Percentiles rank a stretch among this genome's conserved stretches.
Conservation (phyloP, 2,113 vertebrate genomes). For the Manacus vitellinus region DNA sequence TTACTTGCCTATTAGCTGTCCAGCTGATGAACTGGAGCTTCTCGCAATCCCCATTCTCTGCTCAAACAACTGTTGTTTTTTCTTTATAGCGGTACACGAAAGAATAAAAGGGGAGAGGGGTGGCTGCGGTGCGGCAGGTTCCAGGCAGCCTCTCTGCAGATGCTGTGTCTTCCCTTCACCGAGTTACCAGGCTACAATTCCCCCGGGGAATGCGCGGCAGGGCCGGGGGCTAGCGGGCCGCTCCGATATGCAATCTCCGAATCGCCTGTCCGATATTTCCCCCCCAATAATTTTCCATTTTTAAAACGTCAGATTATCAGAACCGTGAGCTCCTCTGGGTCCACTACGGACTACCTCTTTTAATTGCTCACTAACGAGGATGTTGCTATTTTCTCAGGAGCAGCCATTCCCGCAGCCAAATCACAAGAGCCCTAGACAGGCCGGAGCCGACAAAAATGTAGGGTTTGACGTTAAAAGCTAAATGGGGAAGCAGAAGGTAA, state of each 20-base stretch:
- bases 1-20: background rate
- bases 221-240: no score
- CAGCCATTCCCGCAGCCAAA: slow-evolving; percentile 77
- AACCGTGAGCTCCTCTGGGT: background rate
- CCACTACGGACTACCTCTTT: slow-evolving; percentile 51
- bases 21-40: background rate
- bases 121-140: no score
- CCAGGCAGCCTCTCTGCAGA: background rate
- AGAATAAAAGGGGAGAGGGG: background rate
- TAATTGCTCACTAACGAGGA: slow-evolving; percentile 78
- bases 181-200: background rate
- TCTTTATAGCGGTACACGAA: fast-evolving
- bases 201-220: no score
- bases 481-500: slow-evolving; percentile 81
- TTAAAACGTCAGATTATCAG: background rate
- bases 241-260: background rate
- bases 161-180: background rate
- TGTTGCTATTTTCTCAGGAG: slow-evolving; percentile 77
- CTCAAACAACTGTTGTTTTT: background rate
- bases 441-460: slow-evolving; percentile 89
- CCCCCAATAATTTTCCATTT: background rate
- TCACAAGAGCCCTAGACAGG: slow-evolving; percentile 83
- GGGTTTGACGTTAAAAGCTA: slow-evolving; percentile 88
- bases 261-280: background rate
- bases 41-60: background rate